Conservation (phyloP, 2,113 vertebrate genomes). For the Epinephelus moara region DNA sequence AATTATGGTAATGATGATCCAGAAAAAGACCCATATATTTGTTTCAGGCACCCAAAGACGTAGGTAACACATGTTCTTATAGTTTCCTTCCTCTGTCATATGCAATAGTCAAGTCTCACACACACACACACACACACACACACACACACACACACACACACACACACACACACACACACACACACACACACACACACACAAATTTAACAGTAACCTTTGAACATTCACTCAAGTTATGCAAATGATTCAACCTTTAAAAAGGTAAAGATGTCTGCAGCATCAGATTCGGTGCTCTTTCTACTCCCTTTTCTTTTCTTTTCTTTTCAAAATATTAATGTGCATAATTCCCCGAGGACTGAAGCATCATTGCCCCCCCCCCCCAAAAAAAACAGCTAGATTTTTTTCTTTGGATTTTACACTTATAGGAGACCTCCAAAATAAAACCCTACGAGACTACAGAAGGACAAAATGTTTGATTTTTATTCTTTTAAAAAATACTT, state of each 20-base stretch:
- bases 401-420: neutral
- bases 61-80: slow-evolving; percentile 24
- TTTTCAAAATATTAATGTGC: slow-evolving; percentile 29
- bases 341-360: slow-evolving; percentile 7
- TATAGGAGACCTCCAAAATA: slow-evolving; percentile 4
- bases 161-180: slow-evolving; percentile 22
- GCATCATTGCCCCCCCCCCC: neutral
- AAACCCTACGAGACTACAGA: neutral
- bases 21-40: neutral
- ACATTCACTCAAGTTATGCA: slow-evolving; percentile 64
- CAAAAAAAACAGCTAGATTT: neutral
- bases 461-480: neutral
- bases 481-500: too few species aligned
- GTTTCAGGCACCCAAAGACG: slow-evolving; percentile 15
- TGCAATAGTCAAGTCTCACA: slow-evolving; percentile 1
- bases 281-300: slow-evolving; percentile 9
- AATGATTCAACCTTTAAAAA: slow-evolving; percentile 75
- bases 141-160: slow-evolving; percentile 31
- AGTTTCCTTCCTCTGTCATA: slow-evolving; percentile 11
- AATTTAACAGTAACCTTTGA: slow-evolving; percentile 66
- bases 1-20: slow-evolving; percentile 60
- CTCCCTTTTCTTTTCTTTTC: slow-evolving; percentile 6
- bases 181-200: slow-evolving; percentile 17
- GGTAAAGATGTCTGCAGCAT: slow-evolving; percentile 55
- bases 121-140: slow-evolving; percentile 27